Base-by-base conservation (phyloP, 1,140 invertebrate genomes). In the Chelonus insularis region DNA sequence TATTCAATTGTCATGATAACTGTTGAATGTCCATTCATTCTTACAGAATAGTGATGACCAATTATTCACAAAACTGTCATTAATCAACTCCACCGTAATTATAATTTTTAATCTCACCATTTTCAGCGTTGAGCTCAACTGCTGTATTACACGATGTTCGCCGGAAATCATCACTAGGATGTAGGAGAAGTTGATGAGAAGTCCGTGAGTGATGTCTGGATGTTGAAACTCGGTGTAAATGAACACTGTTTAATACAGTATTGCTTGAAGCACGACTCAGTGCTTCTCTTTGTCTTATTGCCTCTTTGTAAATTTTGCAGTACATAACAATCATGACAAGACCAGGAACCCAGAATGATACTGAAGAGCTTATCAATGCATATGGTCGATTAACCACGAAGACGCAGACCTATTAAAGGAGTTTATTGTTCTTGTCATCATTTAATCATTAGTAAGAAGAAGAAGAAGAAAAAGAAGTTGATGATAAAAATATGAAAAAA, bases 331-430 rank as follows among this genome's bases (percentile, higher is more conserved):
- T 87, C 94, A 97, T 97, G 47, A 96, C 94, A 41, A 92, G 87
- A 70, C 92, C 93, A 5, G 95, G 95, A 71, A 96, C 94, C 94
- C 95, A 97, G 76, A 97, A 97, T 6, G 93, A 96, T 8, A 97
- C 89, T 54, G 88, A 91, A 32, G 93, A 96, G 34, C 93, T 96
- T 64, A 97, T 89, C 45, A 96, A 84, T 0, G 92, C 92, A 75
- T 96, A 97, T 16, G 89, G 85, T 74, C 87, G 88, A 76, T 97
- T 97, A 8, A 95, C 94, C 70, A 91, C 87, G 77, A 96, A 96
- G n/a, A 85, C 84, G 77, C 95, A 97, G 18, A 88, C 85, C 77
- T 79, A 59, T 65, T 62, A 62, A 62, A 62, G 29, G 41, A 51
- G 20, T 16, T 41, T 7, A 56, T 36, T 11, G n/a, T n/a, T 55